A percentile compares a stretch with the other conserved stretches of the same genome.
Conservation (phyloP, 1,140 invertebrate species). For the Charaxes varanes region DNA sequence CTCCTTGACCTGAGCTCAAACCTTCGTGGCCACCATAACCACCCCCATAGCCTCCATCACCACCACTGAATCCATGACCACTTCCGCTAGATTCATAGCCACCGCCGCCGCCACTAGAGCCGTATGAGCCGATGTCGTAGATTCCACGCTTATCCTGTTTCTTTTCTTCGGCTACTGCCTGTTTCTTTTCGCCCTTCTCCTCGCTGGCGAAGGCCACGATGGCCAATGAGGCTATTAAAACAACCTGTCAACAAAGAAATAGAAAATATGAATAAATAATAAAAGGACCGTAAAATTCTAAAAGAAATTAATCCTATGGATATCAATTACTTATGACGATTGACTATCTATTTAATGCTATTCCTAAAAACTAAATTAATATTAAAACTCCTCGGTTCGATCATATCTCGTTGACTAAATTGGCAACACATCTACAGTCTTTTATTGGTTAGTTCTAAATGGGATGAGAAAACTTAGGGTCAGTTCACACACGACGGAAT, state of each 20-base stretch:
- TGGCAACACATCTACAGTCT: too few species aligned
- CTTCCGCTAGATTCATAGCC: constrained; percentile 30
- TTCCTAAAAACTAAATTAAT: too few species aligned
- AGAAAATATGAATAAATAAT: too few species aligned
- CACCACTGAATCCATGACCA: constrained; percentile 42
- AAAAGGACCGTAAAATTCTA: too few species aligned
- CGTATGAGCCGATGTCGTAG: constrained; percentile 59
- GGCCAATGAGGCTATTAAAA: constrained; percentile 66
- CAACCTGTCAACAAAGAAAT: constrained; percentile 52
- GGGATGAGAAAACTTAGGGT: too few species aligned
- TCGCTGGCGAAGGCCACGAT: constrained; percentile 69
- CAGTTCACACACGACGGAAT: too few species aligned
- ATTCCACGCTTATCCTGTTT: constrained; percentile 72
- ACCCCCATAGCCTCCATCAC: constrained; percentile 44
- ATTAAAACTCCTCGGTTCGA: too few species aligned
- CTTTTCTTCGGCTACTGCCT: constrained; percentile 62
- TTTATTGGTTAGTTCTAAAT: too few species aligned
- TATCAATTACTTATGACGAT: too few species aligned
- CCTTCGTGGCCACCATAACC: constrained; percentile 36
- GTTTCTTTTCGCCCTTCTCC: constrained; percentile 62
- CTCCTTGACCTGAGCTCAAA: constrained; percentile 34
- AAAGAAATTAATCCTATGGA: too few species aligned
- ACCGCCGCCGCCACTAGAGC: constrained; percentile 38
- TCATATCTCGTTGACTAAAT: too few species aligned
- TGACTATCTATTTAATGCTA: too few species aligned